These are phyloP conservation scores for Antennarius striatus DNA, from an alignment of 2,113 vertebrate genomes.

Conservation along the genomic window DNA sequence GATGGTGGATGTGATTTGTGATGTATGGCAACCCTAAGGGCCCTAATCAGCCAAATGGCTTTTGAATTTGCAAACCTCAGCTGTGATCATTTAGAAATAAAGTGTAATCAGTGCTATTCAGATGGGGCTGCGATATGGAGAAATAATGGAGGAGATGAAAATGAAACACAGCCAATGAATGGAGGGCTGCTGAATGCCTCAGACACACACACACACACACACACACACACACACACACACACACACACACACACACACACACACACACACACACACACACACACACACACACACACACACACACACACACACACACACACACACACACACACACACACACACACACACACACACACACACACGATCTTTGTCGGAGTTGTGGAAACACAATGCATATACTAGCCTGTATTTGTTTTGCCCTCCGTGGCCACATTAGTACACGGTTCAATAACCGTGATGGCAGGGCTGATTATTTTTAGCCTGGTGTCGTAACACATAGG, in stretches of 20 bases:
- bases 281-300: neutral
- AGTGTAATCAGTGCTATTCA: slow-evolving; percentile 58
- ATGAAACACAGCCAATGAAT: slow-evolving; percentile 33
- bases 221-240: neutral
- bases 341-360: too few species aligned
- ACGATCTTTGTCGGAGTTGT: slow-evolving; percentile 1
- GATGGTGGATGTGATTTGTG: slow-evolving; percentile 53
- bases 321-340: neutral
- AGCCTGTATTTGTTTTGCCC: slow-evolving; percentile 23
- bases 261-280: too few species aligned
- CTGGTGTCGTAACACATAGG: slow-evolving; percentile 26
- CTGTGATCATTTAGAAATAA: slow-evolving; percentile 67
- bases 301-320: slow-evolving; percentile 22
- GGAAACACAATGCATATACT: slow-evolving; percentile 18
- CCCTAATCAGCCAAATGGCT: slow-evolving; percentile 68
- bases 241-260: neutral
- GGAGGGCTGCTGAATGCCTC: slow-evolving; percentile 23
- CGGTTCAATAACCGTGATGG: slow-evolving; percentile 33
- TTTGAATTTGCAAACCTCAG: slow-evolving; percentile 67
- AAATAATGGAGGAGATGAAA: slow-evolving; percentile 61
- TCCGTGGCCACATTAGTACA: slow-evolving; percentile 24
- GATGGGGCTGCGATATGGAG: slow-evolving; percentile 45
- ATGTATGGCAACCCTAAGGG: slow-evolving; percentile 61
- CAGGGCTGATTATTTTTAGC: slow-evolving; percentile 40
- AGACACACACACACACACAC: slow-evolving; percentile 14